Conservation (phyloP, 2,113 vertebrate genomes). For the Epinephelus moara region DNA sequence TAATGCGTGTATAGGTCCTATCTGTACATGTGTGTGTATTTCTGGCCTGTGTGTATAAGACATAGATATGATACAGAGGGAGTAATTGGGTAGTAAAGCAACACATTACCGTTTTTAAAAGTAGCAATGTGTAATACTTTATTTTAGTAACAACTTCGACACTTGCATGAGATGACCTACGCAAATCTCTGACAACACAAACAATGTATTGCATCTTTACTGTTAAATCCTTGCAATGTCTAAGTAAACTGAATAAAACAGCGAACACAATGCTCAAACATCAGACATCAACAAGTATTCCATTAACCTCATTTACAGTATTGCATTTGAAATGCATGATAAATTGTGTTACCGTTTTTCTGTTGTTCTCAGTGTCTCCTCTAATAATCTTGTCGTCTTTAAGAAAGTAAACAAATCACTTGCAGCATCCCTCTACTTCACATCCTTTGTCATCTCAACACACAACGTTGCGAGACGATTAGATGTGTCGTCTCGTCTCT, state of each 20-base stretch:
- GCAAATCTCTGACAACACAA: background rate
- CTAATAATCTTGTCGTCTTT: background rate
- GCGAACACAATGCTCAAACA: background rate
- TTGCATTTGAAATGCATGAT: background rate
- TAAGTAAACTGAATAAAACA: background rate
- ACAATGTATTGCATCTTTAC: background rate
- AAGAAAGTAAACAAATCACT: constrained; percentile 44
- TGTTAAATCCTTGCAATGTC: background rate
- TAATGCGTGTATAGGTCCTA: too few species aligned
- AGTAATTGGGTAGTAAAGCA: too few species aligned
- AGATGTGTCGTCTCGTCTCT: constrained; percentile 28
- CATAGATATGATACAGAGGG: too few species aligned
- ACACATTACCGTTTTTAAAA: too few species aligned
- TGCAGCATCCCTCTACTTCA: constrained; percentile 29
- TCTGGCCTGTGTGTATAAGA: too few species aligned
- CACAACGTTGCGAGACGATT: constrained; percentile 28
- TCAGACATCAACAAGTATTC: background rate
- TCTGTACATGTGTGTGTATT: too few species aligned
- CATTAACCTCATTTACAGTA: background rate
- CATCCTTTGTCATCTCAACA: constrained; percentile 21
- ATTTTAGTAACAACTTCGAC: too few species aligned
- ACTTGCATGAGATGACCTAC: background rate
- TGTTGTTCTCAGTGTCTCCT: background rate
- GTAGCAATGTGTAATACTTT: too few species aligned
- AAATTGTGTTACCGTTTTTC: background rate